phyloP scores from a whole-genome alignment of 2,113 vertebrate genomes.

The Rhipidura dahli region DNA sequence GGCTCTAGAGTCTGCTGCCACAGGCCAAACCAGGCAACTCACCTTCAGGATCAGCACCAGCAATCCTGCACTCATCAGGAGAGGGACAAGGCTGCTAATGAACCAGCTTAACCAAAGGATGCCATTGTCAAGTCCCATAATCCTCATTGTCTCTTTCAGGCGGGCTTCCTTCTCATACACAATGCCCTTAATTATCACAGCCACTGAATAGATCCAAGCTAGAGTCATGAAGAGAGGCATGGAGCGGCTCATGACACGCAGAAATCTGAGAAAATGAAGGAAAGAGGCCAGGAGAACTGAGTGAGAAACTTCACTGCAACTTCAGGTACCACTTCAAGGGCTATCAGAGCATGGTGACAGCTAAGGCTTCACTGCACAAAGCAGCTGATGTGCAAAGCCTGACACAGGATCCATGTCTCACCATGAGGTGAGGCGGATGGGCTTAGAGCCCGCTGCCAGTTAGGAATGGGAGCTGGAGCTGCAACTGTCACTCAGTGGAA shows the following conservation, averaged over 20 bases:
- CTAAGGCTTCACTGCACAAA: not conserved
- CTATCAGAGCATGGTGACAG: not conserved
- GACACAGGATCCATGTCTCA: not conserved
- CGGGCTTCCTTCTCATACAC: constrained; percentile 97
- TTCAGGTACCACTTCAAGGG: not conserved
- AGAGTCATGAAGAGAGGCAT: constrained; percentile 98
- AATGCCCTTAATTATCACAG: constrained; percentile 94
- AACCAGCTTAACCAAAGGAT: constrained; percentile 99
- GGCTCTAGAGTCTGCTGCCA: not conserved
- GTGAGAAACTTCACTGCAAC: not conserved
- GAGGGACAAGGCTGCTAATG: constrained; percentile 91
- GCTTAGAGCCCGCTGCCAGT: not conserved
- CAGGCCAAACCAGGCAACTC: constrained; percentile 5
- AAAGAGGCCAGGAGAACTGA: not conserved
- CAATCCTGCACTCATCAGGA: constrained; percentile 88
- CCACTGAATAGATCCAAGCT: constrained; percentile 98
- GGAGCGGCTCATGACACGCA: constrained; percentile 93
- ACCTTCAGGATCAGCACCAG: constrained; percentile 94
- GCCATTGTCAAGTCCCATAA: constrained; percentile 93
- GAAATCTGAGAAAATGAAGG: constrained; percentile 77
- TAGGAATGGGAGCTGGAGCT: not conserved
- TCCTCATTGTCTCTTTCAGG: constrained; percentile 97
- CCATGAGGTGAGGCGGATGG: not conserved
- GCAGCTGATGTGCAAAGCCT: not conserved
- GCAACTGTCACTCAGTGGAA: not conserved